These are phyloP conservation scores for Actenoides lindsayi DNA, from an alignment of 2,113 vertebrate species.

Conservation along the genomic window DNA sequence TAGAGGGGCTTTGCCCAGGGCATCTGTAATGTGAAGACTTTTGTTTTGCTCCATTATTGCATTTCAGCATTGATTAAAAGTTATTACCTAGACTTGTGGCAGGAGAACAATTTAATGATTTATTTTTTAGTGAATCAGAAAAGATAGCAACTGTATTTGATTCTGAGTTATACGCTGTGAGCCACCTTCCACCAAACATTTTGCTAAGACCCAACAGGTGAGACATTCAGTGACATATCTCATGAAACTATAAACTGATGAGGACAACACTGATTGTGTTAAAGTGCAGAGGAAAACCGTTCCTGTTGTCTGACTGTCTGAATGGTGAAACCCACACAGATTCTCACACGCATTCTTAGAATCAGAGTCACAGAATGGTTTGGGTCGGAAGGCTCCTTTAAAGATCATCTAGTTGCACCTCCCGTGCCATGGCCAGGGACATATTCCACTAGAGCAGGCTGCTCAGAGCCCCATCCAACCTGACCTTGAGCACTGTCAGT, in stretches of 20 bases:
- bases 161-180: not conserved
- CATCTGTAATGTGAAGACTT: not conserved
- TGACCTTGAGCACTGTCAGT: not conserved
- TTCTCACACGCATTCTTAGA: not conserved
- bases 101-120: not conserved
- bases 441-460: accelerated
- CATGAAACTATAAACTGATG: not conserved
- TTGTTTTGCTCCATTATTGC: not conserved
- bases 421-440: not conserved
- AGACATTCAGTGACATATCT: not conserved
- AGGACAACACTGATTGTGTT: not conserved
- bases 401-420: not conserved
- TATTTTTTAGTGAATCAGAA: not conserved
- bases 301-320: not conserved
- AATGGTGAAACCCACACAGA: not conserved
- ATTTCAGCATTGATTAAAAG: not conserved
- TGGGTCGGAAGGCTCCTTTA: not conserved
- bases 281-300: not conserved
- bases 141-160: not conserved
- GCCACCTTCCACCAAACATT: not conserved
- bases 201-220: not conserved
- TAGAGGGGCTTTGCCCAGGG: not conserved
- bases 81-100: not conserved
- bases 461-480: not conserved
- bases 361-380: not conserved